Evolutionary conservation across 1,140 invertebrate genomes (phyloP).

Genomic region (Spodoptera frugiperda): DNA sequence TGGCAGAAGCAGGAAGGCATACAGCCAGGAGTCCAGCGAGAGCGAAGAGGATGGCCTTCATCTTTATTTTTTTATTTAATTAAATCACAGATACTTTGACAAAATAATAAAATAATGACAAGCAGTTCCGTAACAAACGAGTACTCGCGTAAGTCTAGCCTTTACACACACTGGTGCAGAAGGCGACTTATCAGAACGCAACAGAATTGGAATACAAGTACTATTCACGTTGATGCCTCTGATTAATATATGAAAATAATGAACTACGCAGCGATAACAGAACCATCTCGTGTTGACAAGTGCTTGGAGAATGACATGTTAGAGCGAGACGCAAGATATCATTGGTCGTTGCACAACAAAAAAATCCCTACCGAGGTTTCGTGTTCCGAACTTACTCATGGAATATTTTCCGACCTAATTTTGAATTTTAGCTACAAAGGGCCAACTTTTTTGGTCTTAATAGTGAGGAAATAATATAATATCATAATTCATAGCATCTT

Average conservation of each 20-base stretch:
- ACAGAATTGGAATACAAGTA: slow-evolving; percentile 67
- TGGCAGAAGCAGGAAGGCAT: slow-evolving; percentile 71
- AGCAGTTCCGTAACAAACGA: slow-evolving; percentile 54
- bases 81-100: slow-evolving; percentile 84
- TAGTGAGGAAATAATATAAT: slow-evolving; percentile 24
- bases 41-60: slow-evolving; percentile 83
- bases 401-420: slow-evolving; percentile 64
- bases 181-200: slow-evolving; percentile 87
- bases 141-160: slow-evolving; percentile 84
- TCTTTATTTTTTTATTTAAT: slow-evolving; percentile 70
- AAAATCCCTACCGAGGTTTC: slow-evolving; percentile 71
- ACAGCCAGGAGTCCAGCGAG: slow-evolving; percentile 73
- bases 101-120: slow-evolving; percentile 55
- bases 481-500: not conserved
- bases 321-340: slow-evolving; percentile 66
- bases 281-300: slow-evolving; percentile 78
- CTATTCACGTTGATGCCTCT: slow-evolving; percentile 63
- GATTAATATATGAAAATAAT: slow-evolving; percentile 73
- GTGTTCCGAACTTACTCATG: slow-evolving; percentile 72
- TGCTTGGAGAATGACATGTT: slow-evolving; percentile 60
- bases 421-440: slow-evolving; percentile 30
- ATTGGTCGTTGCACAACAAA: slow-evolving; percentile 52
- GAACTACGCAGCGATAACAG: slow-evolving; percentile 80
- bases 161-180: slow-evolving; percentile 97
- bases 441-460: not conserved